Percentiles rank a stretch among this genome's conserved stretches.
These are phyloP conservation scores for Operophtera brumata DNA, from an alignment of 2,888 invertebrate genomes.

Conservation along the genomic window DNA sequence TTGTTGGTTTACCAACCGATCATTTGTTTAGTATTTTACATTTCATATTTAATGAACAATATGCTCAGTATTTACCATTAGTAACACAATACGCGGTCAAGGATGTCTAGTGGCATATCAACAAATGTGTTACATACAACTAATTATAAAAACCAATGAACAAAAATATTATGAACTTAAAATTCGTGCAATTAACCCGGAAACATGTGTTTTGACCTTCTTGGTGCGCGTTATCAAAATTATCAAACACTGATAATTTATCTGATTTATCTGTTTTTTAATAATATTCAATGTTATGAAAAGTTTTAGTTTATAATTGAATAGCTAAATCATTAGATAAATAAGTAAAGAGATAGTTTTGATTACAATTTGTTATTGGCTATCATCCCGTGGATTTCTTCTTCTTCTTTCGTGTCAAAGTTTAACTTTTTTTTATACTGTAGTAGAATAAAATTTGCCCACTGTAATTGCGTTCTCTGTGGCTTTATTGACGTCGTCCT, in stretches of 20 bases:
- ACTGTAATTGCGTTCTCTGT: too few species aligned
- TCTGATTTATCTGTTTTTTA: too few species aligned
- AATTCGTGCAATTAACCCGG: constrained; percentile 1
- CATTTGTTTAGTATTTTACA: not conserved
- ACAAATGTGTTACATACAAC: constrained; percentile 11
- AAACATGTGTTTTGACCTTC: constrained; percentile 25
- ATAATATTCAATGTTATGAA: constrained; percentile 5
- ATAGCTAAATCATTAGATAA: too few species aligned
- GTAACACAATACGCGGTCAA: constrained; percentile 27
- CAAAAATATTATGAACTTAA: not conserved
- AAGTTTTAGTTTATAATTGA: not conserved
- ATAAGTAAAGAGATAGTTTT: too few species aligned
- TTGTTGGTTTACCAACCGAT: not conserved
- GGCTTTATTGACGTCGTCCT: too few species aligned
- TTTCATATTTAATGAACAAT: not conserved
- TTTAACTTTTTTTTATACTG: too few species aligned
- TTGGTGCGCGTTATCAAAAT: constrained; percentile 19
- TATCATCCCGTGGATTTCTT: too few species aligned
- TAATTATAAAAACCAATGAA: constrained; percentile 2
- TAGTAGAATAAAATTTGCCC: too few species aligned
- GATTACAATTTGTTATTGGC: too few species aligned
- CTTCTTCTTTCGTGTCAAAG: too few species aligned
- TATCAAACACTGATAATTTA: constrained; percentile 15
- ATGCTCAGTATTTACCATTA: constrained; percentile 2
- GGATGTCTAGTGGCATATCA: constrained; percentile 23